Percentiles rank a stretch among this genome's conserved stretches.
phyloP scores from a whole-genome alignment of 2,113 vertebrate species.

The Ceyx cyanopectus region DNA sequence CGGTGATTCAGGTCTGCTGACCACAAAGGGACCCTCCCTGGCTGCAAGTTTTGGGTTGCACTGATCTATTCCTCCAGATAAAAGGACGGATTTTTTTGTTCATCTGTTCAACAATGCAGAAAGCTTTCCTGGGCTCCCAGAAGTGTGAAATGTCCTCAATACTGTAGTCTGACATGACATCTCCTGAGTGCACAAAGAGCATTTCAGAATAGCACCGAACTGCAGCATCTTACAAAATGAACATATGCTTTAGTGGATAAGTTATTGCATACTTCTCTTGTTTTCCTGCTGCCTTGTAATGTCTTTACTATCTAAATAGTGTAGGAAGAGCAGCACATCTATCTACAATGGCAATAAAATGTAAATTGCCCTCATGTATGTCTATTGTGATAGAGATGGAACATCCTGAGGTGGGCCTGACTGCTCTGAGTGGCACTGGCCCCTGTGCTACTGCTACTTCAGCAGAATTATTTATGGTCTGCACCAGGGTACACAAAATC shows the following conservation, averaged over 20 bases:
- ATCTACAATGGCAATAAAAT: background rate
- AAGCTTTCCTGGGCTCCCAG: background rate
- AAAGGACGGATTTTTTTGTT: background rate
- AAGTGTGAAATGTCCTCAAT: background rate
- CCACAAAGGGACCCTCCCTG: background rate
- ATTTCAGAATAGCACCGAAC: background rate
- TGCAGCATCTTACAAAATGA: background rate
- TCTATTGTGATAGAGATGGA: background rate
- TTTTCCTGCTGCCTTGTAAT: background rate
- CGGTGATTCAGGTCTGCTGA: background rate
- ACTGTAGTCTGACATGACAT: background rate
- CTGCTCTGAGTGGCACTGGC: rapidly evolving
- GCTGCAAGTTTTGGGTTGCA: background rate
- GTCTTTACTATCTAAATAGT: background rate
- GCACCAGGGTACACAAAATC: background rate
- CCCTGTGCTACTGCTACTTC: background rate
- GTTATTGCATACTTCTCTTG: background rate
- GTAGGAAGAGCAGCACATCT: background rate
- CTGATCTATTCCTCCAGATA: background rate
- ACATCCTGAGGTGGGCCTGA: background rate
- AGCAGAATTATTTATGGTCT: background rate
- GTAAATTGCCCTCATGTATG: background rate
- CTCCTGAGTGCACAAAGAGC: background rate
- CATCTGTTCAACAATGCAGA: background rate
- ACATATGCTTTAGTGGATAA: background rate